Base-by-base conservation (phyloP, 2,113 vertebrate species). In the Sardina pilchardus region DNA sequence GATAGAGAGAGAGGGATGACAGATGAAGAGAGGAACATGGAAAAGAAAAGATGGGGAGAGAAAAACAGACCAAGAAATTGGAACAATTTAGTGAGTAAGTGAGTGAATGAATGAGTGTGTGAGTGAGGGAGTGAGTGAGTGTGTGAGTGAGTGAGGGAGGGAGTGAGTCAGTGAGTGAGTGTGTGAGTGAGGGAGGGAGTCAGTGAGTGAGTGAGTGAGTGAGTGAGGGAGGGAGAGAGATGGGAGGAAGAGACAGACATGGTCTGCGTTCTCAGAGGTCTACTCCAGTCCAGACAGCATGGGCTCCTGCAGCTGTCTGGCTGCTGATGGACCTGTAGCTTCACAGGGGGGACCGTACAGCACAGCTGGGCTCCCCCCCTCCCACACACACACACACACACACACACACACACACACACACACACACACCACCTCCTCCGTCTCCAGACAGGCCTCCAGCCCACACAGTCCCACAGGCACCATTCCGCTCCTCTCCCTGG, bases 121-220 rank as follows among this genome's bases (percentile, higher is more conserved):
- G 82, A 87, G 80, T 71, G 26, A 78, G 83, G 44, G 83, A 63
- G 24, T n/a, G 3, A 10, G 63, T 14, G 26, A 78, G 34, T 10
- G 63, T 82, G 81, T 48, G 44, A 83, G 56, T 17, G 83, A 44
- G 34, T 48, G 59, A n/a, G 5, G 12, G 21, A 75, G 30, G 10
- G 67, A 75, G 26, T n/a, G n/a, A n/a, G 5, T n/a, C n/a, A 47
- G 12, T 47, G 45, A 9, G 45, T 47, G 21, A 83, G 78, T 16
- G 26, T 81, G 48, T 34, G 36, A 53, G 81, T 81, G 82, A 87
- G 80, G 48, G 26, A 78, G 83, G 44, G 83, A 44, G 56, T 7
- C 53, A 63, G 24, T n/a, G 3, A 10, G 63, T 14, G 26, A 78
- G 34, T 10, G 63, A 84, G 81, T 48, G 44, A 83, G 56, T 17